phyloP scores from a whole-genome alignment of 1,140 invertebrate species.

The Archivesica marissinica region DNA sequence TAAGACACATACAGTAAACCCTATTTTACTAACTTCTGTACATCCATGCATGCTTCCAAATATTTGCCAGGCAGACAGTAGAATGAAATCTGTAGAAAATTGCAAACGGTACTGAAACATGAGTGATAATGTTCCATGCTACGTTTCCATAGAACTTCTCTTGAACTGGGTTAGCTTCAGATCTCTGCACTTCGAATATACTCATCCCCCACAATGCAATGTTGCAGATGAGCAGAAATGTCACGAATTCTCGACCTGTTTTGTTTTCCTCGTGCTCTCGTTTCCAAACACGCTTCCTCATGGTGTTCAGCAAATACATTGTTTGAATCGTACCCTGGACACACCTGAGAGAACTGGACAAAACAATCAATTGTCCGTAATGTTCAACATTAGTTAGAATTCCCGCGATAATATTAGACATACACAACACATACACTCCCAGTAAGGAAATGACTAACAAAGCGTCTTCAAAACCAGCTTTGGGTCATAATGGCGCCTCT shows the following conservation, averaged over 20 bases:
- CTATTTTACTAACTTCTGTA: conserved; percentile 10
- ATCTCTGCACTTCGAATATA: conserved; percentile 76
- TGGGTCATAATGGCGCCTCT: conserved; percentile 11
- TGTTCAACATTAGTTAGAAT: conserved; percentile 87
- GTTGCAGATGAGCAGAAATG: conserved; percentile 97
- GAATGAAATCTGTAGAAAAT: conserved; percentile 82
- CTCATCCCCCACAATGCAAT: conserved; percentile 80
- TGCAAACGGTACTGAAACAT: conserved; percentile 77
- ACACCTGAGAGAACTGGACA: conserved; percentile 86
- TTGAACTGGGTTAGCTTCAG: conserved; percentile 76
- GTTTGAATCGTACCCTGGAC: conserved; percentile 95
- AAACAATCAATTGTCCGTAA: conserved; percentile 69
- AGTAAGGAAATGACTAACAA: conserved; percentile 95
- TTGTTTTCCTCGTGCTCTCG: conserved; percentile 96
- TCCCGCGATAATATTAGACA: conserved; percentile 96
- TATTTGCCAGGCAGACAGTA: conserved; percentile 80
- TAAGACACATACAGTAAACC: too few relatives aligned
- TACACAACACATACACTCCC: conserved; percentile 95
- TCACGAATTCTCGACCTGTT: conserved; percentile 97
- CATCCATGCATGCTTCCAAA: conserved; percentile 81
- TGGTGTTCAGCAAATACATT: conserved; percentile 89
- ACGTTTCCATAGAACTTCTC: conserved; percentile 74
- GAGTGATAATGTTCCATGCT: conserved; percentile 79
- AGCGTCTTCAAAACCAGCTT: conserved; percentile 93
- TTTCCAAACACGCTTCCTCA: conserved; percentile 92